Conservation (phyloP, 1,140 invertebrate genomes). For the Stegodyphus mimosarum region DNA sequence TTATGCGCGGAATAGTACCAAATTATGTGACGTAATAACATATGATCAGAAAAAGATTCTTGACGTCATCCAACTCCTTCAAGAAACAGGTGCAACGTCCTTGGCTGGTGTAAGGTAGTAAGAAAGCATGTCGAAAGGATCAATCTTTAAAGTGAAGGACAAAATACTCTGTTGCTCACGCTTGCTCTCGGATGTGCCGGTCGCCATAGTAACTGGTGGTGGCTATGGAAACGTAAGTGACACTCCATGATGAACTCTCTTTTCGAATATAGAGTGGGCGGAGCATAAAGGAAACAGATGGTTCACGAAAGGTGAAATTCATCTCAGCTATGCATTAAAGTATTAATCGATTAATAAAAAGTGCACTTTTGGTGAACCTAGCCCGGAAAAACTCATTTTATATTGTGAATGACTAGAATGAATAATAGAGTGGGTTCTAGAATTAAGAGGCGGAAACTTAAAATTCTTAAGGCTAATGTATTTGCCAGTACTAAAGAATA, state of each 20-base stretch:
- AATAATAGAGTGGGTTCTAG: neutral
- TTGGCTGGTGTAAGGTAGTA: slow-evolving; percentile 30
- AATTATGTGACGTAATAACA: slow-evolving; percentile 9
- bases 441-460: too few relatives aligned
- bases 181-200: slow-evolving; percentile 24
- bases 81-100: slow-evolving; percentile 23
- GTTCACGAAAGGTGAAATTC: neutral
- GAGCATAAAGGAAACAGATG: neutral
- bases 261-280: slow-evolving; percentile 11
- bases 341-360: slow-evolving; percentile 1
- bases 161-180: slow-evolving; percentile 42
- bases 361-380: neutral
- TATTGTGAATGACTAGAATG: neutral
- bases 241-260: slow-evolving; percentile 39
- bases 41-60: neutral
- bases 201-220: slow-evolving; percentile 30
- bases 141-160: slow-evolving; percentile 46
- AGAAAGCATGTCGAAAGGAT: slow-evolving; percentile 26
- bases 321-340: neutral
- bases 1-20: too few relatives aligned
- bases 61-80: neutral
- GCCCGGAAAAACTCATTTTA: neutral
- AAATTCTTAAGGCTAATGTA: too few relatives aligned
- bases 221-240: slow-evolving; percentile 13
- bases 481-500: too few relatives aligned